Conservation (phyloP, 1,140 invertebrate species). For the Ceratina japonica region DNA sequence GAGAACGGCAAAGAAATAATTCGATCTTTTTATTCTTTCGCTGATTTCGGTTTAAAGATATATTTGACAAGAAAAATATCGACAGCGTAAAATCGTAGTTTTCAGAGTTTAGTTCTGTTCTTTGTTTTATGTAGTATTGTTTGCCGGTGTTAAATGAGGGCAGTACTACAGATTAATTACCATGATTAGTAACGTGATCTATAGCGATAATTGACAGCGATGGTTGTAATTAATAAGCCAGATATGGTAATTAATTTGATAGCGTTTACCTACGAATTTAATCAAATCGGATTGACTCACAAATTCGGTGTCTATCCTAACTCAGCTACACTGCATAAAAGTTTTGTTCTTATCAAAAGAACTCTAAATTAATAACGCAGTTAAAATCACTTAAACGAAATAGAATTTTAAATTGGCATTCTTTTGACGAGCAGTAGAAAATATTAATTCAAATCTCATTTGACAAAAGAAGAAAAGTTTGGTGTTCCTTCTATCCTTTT, state of each 20-base stretch:
- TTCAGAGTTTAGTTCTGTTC: not conserved
- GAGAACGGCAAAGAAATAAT: not conserved
- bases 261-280: not conserved
- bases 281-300: not conserved
- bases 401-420: too few species aligned
- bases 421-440: too few species aligned
- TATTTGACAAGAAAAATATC: too few species aligned
- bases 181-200: conserved; percentile 17
- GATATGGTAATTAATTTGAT: conserved; percentile 12
- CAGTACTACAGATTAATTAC: conserved; percentile 27
- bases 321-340: too few species aligned
- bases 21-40: too few species aligned
- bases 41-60: too few species aligned
- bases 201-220: not conserved
- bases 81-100: not conserved
- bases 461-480: too few species aligned
- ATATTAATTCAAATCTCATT: too few species aligned
- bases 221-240: conserved; percentile 27
- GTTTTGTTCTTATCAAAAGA: not conserved
- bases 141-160: not conserved
- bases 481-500: too few species aligned
- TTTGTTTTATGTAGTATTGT: not conserved
- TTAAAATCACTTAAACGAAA: too few species aligned
- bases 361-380: too few species aligned
- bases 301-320: not conserved